Conservation (phyloP, 2,113 vertebrate species). For the Dipodomys ordii region DNA sequence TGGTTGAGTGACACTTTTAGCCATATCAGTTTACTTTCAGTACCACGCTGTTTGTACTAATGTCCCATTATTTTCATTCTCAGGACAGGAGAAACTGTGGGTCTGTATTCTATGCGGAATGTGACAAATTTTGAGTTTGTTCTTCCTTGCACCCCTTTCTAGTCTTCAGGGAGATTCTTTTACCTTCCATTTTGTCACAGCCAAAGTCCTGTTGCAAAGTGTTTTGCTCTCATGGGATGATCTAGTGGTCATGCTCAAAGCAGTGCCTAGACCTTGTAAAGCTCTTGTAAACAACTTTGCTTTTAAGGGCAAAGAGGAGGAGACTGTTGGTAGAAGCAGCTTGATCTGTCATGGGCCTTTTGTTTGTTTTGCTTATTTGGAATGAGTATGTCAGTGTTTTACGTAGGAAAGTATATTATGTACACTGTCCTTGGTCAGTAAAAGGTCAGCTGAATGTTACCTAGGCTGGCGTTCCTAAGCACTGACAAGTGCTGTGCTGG, state of each 20-base stretch:
- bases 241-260: neutral
- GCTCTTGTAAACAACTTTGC: neutral
- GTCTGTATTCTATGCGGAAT: too few relatives aligned
- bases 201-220: neutral
- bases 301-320: constrained; percentile 1
- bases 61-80: neutral
- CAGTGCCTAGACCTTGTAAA: too few relatives aligned
- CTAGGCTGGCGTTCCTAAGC: too few relatives aligned
- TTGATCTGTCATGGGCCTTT: neutral
- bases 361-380: neutral
- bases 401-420: too few relatives aligned
- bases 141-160: too few relatives aligned
- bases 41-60: neutral
- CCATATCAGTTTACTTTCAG: too few relatives aligned
- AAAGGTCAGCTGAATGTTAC: too few relatives aligned
- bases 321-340: neutral
- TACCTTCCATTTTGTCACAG: neutral
- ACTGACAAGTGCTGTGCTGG: too few relatives aligned
- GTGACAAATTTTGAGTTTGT: neutral
- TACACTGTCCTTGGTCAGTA: too few relatives aligned
- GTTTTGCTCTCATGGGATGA: neutral
- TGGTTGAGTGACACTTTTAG: too few relatives aligned
- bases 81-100: neutral
- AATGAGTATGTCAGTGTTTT: too few relatives aligned
- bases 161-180: neutral